Evolutionary conservation across 2,888 invertebrate genomes (phyloP).

Genomic region (Tridacna gigas): DNA sequence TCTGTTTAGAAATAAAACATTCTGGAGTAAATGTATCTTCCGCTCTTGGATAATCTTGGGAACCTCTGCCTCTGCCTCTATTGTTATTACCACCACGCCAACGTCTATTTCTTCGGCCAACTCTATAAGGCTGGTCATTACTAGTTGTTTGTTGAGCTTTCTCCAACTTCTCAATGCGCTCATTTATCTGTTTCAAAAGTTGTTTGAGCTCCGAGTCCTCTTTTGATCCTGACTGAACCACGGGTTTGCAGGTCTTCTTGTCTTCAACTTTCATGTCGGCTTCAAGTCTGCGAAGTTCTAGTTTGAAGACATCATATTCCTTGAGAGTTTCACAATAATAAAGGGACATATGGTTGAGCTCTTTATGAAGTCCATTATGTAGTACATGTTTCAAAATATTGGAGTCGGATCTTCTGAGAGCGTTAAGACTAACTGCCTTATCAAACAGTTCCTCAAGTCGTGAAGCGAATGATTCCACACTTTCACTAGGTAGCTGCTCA

Average conservation of each 20-base stretch:
- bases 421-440: background rate
- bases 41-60: background rate
- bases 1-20: constrained; percentile 23
- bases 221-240: background rate
- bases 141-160: background rate
- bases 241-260: background rate
- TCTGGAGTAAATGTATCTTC: constrained; percentile 20
- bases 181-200: background rate
- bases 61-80: background rate
- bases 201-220: background rate
- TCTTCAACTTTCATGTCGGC: background rate
- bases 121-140: background rate
- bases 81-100: background rate
- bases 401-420: background rate
- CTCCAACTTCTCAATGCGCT: background rate
- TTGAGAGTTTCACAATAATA: too few relatives aligned
- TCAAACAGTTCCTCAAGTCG: constrained; percentile 4
- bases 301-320: too few relatives aligned
- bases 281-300: background rate
- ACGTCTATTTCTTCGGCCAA: too few relatives aligned
- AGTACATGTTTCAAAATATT: background rate
- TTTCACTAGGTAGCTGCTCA: background rate
- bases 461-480: background rate
- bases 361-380: background rate
- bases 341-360: too few relatives aligned